Evolutionary conservation across 2,113 vertebrate species (phyloP), one percentile per base, ranked within the genome.

Genomic region (Psettodes erumei): DNA sequence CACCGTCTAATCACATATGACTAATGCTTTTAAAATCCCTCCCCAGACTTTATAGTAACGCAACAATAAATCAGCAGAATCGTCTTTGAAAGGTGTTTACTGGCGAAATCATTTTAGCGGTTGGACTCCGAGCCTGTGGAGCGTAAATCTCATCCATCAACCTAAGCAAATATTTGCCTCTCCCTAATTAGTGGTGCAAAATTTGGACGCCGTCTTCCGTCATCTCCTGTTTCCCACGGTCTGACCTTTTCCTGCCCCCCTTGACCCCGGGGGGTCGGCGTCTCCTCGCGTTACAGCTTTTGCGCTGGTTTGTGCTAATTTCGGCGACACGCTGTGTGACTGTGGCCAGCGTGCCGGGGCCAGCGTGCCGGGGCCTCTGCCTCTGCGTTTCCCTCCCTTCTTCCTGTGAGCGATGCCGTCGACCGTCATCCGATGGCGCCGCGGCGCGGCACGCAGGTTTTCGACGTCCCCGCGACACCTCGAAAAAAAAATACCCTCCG

Each of bases 221-320:
- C 61, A 54, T 79, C 77, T 59, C 71, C 23, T 60, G 43, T 56
- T 54, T 64, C 33, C 58, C 28, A 35, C 61, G 55, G 59, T 54
- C 25, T 68, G 63, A 81, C 45, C 40, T 71, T 78, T 71, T 47
- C 54, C 23, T 55, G 38, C 6, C n/a, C n/a, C n/a, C n/a, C n/a
- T n/a, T n/a, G n/a, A n/a, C n/a, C n/a, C n/a, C n/a, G n/a, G n/a
- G 64, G 18, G 60, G 37, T 79, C 60, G 50, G 37, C 11, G 54
- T 21, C 51, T 50, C 35, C 68, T 83, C 68, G n/a, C 48, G 33
- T 77, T 79, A 61, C 82, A 55, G 82, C 21, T 47, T 51, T 81
- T 50, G 65, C 68, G 60, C 78, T 84, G 78, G 37, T 81, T 61
- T 82, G 45, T 54, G 47, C 53, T n/a, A n/a, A n/a, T n/a, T n/a